phyloP scores from a whole-genome alignment of 2,113 vertebrate genomes.

The Pedetes capensis region DNA sequence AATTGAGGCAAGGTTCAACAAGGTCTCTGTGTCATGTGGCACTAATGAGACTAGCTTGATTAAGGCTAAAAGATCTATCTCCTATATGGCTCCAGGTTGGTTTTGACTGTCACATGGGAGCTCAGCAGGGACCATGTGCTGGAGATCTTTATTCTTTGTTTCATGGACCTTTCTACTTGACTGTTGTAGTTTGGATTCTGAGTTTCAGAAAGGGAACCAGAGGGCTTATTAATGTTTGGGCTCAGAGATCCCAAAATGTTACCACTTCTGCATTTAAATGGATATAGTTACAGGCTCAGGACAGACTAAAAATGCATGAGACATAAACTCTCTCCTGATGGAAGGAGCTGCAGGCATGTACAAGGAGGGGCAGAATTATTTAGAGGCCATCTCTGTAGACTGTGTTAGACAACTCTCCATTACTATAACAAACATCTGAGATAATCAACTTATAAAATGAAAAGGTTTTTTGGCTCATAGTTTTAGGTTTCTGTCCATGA shows the following conservation, averaged over 20 bases:
- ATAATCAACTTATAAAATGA: too few species aligned
- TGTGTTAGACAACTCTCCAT: neutral
- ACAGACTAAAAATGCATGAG: neutral
- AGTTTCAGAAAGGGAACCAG: neutral
- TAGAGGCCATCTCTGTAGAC: neutral
- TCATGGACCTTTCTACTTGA: neutral
- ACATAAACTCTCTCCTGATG: neutral
- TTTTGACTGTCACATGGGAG: neutral
- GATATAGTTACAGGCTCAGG: neutral
- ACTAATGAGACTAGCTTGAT: neutral
- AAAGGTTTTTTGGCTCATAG: too few species aligned
- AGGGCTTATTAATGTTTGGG: neutral
- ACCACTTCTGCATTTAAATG: neutral
- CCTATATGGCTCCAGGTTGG: neutral
- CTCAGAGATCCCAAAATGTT: neutral
- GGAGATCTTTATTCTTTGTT: neutral
- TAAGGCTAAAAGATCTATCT: neutral
- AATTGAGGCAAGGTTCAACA: neutral
- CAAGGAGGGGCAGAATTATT: neutral
- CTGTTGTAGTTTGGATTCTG: neutral
- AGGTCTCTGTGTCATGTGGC: neutral
- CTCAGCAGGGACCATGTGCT: neutral
- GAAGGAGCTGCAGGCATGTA: neutral
- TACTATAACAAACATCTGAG: too few species aligned
- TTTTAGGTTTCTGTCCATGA: neutral